phyloP scores from a whole-genome alignment of 2,888 invertebrate species.

The Ornithoptera priamus region DNA sequence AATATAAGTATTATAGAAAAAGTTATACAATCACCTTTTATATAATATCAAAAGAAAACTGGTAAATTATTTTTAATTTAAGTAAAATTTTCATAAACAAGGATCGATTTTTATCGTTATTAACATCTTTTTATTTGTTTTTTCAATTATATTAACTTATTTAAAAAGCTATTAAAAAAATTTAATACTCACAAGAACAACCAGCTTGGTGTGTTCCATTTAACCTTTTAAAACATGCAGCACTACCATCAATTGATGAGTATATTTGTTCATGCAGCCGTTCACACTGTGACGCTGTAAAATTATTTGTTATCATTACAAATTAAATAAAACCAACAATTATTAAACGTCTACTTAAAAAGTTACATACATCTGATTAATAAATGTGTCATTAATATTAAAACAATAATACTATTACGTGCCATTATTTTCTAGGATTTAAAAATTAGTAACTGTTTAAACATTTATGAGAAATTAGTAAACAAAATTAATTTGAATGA shows the following conservation, averaged over 20 bases:
- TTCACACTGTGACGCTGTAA: slow-evolving; percentile 70
- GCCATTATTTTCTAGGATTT: slow-evolving; percentile 3
- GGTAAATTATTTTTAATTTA: too few species aligned
- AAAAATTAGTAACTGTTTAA: neutral
- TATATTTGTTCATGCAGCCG: slow-evolving; percentile 91
- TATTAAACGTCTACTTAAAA: neutral
- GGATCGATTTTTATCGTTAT: neutral
- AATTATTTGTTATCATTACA: slow-evolving; percentile 29
- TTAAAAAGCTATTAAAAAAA: neutral
- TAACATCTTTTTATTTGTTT: neutral
- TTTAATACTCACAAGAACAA: slow-evolving; percentile 90
- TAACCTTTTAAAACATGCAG: slow-evolving; percentile 92
- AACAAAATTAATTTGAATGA: neutral
- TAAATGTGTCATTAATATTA: slow-evolving; percentile 10
- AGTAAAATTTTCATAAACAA: too few species aligned
- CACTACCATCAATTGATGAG: slow-evolving; percentile 83
- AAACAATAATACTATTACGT: neutral
- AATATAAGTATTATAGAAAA: too few species aligned
- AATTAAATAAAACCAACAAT: neutral
- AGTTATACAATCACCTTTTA: too few species aligned
- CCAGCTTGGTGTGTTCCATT: slow-evolving; percentile 98
- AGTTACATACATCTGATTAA: slow-evolving; percentile 15
- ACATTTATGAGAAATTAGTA: neutral
- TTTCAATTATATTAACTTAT: too few species aligned
- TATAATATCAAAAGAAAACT: too few species aligned